These are phyloP conservation scores for Riparia riparia DNA, from an alignment of 2,113 vertebrate species.

Conservation along the genomic window DNA sequence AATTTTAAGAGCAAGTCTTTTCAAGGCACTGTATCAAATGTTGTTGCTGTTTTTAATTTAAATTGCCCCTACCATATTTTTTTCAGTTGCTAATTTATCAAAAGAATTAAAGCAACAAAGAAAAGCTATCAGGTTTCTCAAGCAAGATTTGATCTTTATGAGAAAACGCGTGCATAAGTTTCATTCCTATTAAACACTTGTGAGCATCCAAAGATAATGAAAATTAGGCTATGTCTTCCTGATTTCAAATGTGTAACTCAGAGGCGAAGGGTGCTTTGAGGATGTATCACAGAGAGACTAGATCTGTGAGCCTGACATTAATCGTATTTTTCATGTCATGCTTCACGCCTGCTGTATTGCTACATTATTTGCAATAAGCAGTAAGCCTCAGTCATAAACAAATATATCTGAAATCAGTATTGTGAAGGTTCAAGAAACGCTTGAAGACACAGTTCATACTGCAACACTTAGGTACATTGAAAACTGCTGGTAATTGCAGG, in stretches of 20 bases:
- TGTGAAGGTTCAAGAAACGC: conserved; percentile 4
- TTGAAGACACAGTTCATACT: conserved; percentile 34
- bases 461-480: neutral
- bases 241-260: conserved; percentile 40
- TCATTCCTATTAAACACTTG: conserved; percentile 42
- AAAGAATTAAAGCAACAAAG: conserved; percentile 21
- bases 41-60: conserved; percentile 24
- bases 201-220: conserved; percentile 56
- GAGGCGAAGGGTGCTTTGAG: conserved; percentile 29
- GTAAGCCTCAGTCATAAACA: conserved; percentile 47
- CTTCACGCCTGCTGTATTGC: conserved; percentile 44
- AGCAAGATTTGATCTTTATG: neutral
- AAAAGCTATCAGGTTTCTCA: conserved; percentile 22
- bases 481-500: conserved; percentile 13
- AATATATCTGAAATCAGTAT: conserved; percentile 50
- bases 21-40: conserved; percentile 8
- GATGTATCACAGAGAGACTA: neutral
- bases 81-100: conserved; percentile 11
- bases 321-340: conserved; percentile 54
- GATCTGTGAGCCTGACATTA: conserved; percentile 45
- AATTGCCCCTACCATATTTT: neutral
- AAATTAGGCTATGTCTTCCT: conserved; percentile 40
- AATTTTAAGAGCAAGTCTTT: conserved; percentile 4
- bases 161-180: conserved; percentile 27
- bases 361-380: conserved; percentile 22